phyloP scores from a whole-genome alignment of 2,113 vertebrate species.

The Oryzias melastigma region DNA sequence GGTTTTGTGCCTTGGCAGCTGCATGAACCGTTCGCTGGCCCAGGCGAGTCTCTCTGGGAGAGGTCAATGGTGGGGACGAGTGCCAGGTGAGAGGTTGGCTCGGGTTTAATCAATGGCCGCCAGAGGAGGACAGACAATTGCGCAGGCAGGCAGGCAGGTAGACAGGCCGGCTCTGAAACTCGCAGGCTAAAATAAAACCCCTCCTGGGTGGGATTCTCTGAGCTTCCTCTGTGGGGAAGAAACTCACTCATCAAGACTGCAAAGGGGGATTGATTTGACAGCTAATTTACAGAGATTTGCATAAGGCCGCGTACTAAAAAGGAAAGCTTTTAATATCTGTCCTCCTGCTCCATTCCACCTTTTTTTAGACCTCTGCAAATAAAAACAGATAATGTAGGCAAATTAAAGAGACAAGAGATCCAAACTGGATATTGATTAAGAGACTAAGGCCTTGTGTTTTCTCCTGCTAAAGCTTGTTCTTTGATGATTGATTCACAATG shows the following conservation, averaged over 20 bases:
- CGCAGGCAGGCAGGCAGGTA: constrained; percentile 35
- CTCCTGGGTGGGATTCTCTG: constrained; percentile 54
- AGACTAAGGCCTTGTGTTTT: constrained; percentile 65
- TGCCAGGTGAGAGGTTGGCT: constrained; percentile 67
- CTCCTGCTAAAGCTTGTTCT: constrained; percentile 62
- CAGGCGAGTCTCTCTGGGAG: constrained; percentile 43
- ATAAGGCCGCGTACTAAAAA: constrained; percentile 71
- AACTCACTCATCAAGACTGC: constrained; percentile 57
- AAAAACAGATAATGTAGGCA: constrained; percentile 68
- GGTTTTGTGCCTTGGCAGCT: constrained; percentile 41
- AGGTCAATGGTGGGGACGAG: constrained; percentile 50
- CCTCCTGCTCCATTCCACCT: constrained; percentile 26
- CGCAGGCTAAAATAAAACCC: constrained; percentile 56
- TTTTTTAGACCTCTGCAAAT: constrained; percentile 52
- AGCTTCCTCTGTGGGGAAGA: constrained; percentile 35
- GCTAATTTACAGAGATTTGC: constrained; percentile 80
- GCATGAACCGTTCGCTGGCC: constrained; percentile 27
- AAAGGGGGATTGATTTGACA: constrained; percentile 73
- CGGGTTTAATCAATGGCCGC: constrained; percentile 57
- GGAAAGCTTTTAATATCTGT: constrained; percentile 50
- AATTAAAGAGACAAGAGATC: constrained; percentile 77
- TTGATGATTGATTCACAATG: constrained; percentile 73
- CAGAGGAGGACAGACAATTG: constrained; percentile 33
- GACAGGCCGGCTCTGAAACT: constrained; percentile 38
- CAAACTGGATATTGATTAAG: constrained; percentile 79